Base-by-base conservation (phyloP, 2,113 vertebrate species). In the Myrmophylax atrothorax region DNA sequence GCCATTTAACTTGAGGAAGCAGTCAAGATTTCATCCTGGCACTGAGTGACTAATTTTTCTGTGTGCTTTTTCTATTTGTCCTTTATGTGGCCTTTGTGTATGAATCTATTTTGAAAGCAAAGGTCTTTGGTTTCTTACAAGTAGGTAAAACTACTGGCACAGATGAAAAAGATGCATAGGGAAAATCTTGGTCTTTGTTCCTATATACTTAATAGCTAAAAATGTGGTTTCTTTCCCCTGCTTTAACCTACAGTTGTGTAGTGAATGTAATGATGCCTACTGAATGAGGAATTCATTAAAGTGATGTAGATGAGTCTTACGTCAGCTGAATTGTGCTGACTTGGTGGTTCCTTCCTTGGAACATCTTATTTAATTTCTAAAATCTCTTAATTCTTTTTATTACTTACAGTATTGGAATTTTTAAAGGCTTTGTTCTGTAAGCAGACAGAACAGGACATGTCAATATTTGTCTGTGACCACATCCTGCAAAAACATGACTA, bases 381-480 rank as follows among this genome's bases (percentile, higher is more conserved):
- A 89, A 75, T 68, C 17, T 87, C 40, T 76, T 58, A 75, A 56
- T 84, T 95, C 22, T 93, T 91, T 91, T 85, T 93, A 52, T 87
- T 94, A 60, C 60, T 76, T 93, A 89, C 6, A 26, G 77, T 94
- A 84, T 20, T 91, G 70, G 58, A 55, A 62, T 89, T 95, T 92
- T 95, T 31, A 83, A 94, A 87, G 53, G 50, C 60, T 89, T 90
- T 93, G 38, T 74, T 95, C 91, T 94, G 52, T 76, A 87, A 91
- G 94, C 67, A 87, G 81, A 76, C 74, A 50, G 94, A 93, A 79
- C 74, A 94, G 91, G 87, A 94, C 78, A 33, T 91, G 93, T 91
- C 94, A 96, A 94, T 96, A 91, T 96, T 96, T 95, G 94, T 72
- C 91, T 85, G 84, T 84, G 81, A 89, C 93, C 28, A 2, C 91